A percentile compares a stretch with the other conserved stretches of the same genome.
Conservation (phyloP, 1,140 invertebrate species). For the Alviniconcha marisindica region DNA sequence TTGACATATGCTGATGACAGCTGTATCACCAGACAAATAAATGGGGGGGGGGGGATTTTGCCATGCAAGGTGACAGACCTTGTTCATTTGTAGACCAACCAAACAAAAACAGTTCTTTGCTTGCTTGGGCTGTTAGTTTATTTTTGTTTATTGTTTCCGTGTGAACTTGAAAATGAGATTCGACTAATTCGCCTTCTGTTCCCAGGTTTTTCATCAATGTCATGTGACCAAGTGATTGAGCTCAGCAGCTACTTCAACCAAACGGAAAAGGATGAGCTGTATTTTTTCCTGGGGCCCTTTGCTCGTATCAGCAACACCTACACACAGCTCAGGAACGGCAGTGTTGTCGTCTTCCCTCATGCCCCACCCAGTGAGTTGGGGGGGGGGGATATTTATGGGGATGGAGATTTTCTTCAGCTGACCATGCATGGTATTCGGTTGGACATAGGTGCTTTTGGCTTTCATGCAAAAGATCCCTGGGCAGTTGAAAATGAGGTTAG, state of each 20-base stretch:
- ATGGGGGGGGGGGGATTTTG: no score
- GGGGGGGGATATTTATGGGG: background rate
- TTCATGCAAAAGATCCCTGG: no score
- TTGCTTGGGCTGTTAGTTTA: background rate
- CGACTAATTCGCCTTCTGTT: background rate
- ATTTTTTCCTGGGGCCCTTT: conserved; percentile 55
- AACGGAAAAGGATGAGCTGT: conserved; percentile 25
- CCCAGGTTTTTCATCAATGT: conserved; percentile 50
- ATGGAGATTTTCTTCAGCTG: background rate
- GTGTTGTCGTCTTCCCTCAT: conserved; percentile 8
- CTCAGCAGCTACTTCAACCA: conserved; percentile 29
- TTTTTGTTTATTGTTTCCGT: background rate
- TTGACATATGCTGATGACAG: no score
- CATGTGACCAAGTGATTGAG: conserved; percentile 52
- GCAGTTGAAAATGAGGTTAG: no score
- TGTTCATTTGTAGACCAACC: no score
- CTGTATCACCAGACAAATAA: no score
- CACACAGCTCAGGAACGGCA: conserved; percentile 24
- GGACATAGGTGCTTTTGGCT: background rate
- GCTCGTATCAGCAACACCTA: conserved; percentile 50
- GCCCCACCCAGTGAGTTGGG: conserved; percentile 33
- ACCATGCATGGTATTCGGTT: background rate
- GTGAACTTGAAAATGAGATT: background rate
- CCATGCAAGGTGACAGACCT: no score
- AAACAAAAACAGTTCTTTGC: no score